These are phyloP conservation scores for Drosophila macrothrix DNA, from an alignment of 2,888 invertebrate species.

Conservation along the genomic window DNA sequence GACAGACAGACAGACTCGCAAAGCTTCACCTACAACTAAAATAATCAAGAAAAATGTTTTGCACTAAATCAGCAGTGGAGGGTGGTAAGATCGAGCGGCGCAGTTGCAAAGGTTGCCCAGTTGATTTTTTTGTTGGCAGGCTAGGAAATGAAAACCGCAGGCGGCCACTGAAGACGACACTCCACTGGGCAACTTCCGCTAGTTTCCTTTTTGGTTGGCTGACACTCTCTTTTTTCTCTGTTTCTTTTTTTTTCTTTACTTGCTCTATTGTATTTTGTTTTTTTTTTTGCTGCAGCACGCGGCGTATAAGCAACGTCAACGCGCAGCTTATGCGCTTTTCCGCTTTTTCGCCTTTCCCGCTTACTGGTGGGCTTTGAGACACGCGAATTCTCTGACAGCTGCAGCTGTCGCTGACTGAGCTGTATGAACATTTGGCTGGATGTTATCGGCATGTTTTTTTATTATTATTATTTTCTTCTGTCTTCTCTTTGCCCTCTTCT, in stretches of 20 bases:
- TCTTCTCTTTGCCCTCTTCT: slow-evolving; percentile 4
- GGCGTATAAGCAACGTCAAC: slow-evolving; percentile 73
- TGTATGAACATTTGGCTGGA: slow-evolving; percentile 36
- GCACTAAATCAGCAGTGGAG: slow-evolving; percentile 69
- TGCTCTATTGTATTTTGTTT: neutral
- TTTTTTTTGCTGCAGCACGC: slow-evolving; percentile 38
- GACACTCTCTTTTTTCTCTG: slow-evolving; percentile 12
- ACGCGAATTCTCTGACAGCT: slow-evolving; percentile 65
- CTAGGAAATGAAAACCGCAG: slow-evolving; percentile 75
- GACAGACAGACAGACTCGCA: slow-evolving; percentile 38
- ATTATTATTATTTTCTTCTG: slow-evolving; percentile 1
- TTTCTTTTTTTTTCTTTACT: neutral
- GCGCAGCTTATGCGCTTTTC: slow-evolving; percentile 76
- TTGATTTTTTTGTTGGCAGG: slow-evolving; percentile 24
- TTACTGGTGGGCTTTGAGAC: slow-evolving; percentile 12
- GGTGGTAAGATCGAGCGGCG: slow-evolving; percentile 2
- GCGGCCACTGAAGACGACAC: slow-evolving; percentile 45
- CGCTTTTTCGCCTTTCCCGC: slow-evolving; percentile 43
- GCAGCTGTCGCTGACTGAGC: slow-evolving; percentile 40
- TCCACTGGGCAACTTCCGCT: slow-evolving; percentile 32
- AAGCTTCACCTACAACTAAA: slow-evolving; percentile 56
- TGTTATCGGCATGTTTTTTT: slow-evolving; percentile 39
- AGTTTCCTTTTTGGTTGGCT: slow-evolving; percentile 33
- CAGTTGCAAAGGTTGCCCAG: slow-evolving; percentile 55
- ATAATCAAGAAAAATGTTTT: slow-evolving; percentile 80